Conservation (phyloP, 53 echinoderm and acorn worm species). For the Stichopus horrens region DNA sequence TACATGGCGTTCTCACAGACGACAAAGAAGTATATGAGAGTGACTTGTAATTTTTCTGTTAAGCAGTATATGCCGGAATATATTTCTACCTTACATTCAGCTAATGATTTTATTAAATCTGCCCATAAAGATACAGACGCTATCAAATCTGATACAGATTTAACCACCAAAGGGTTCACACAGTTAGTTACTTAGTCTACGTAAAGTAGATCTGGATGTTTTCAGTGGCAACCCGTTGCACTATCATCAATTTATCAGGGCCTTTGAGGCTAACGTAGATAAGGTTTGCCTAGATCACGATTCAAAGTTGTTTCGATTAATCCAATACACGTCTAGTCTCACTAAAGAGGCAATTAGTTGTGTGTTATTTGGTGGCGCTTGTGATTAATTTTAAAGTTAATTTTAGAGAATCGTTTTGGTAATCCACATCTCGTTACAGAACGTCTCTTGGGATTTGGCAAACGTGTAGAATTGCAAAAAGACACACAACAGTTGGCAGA, state of each 20-base stretch:
- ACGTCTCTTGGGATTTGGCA: slow-evolving; percentile 39
- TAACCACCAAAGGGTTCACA: slow-evolving; percentile 32
- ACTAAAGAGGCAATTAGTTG: slow-evolving; percentile 60
- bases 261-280: slow-evolving; percentile 56
- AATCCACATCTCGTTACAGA: slow-evolving; percentile 52
- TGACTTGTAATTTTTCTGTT: slow-evolving; percentile 47
- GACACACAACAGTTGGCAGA: slow-evolving; percentile 58
- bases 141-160: background rate
- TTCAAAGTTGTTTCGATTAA: slow-evolving; percentile 36
- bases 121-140: background rate
- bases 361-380: slow-evolving; percentile 41
- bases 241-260: slow-evolving; percentile 51
- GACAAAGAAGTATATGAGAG: slow-evolving; percentile 44
- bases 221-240: slow-evolving; percentile 56
- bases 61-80: slow-evolving; percentile 42
- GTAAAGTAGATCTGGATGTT: slow-evolving; percentile 51
- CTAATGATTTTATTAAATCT: slow-evolving; percentile 22
- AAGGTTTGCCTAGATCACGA: slow-evolving; percentile 49
- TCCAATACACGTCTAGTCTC: slow-evolving; percentile 47
- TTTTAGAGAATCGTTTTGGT: slow-evolving; percentile 49
- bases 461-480: slow-evolving; percentile 19
- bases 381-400: slow-evolving; percentile 22
- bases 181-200: slow-evolving; percentile 39
- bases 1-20: too few relatives aligned
- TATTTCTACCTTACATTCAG: slow-evolving; percentile 18